Evolutionary conservation across 2,888 invertebrate genomes (phyloP).

Genomic region (Papilio elwesi): DNA sequence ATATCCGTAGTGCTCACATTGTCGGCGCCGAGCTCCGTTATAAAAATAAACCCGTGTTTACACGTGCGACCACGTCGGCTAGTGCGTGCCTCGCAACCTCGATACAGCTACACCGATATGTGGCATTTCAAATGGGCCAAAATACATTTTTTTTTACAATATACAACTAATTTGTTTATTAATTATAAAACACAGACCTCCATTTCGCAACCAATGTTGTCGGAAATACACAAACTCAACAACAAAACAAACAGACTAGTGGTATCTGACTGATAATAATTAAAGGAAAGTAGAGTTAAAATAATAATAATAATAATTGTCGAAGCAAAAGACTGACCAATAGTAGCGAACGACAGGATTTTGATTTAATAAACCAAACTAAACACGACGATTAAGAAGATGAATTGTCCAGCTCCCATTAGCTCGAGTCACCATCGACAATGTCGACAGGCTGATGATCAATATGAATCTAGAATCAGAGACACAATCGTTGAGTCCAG

Average conservation of each 20-base stretch:
- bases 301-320: too few relatives aligned
- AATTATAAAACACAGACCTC: not conserved
- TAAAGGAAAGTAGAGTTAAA: too few relatives aligned
- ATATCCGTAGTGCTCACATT: constrained; percentile 28
- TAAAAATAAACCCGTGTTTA: constrained; percentile 32
- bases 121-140: constrained; percentile 1
- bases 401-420: too few relatives aligned
- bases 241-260: not conserved
- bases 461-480: too few relatives aligned
- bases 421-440: too few relatives aligned
- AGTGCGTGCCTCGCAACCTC: constrained; percentile 14
- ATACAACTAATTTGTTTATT: not conserved
- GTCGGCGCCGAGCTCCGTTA: constrained; percentile 20
- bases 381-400: too few relatives aligned
- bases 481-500: too few relatives aligned
- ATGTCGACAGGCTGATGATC: too few relatives aligned
- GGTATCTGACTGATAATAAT: not conserved
- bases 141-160: not conserved
- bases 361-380: too few relatives aligned
- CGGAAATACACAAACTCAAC: not conserved
- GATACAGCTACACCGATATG: constrained; percentile 52
- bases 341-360: too few relatives aligned
- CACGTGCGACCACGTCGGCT: constrained; percentile 1
- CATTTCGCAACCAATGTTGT: not conserved
- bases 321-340: too few relatives aligned